Conservation (phyloP, 2,797 vertebrate genomes). For the Lepus townsendii region DNA sequence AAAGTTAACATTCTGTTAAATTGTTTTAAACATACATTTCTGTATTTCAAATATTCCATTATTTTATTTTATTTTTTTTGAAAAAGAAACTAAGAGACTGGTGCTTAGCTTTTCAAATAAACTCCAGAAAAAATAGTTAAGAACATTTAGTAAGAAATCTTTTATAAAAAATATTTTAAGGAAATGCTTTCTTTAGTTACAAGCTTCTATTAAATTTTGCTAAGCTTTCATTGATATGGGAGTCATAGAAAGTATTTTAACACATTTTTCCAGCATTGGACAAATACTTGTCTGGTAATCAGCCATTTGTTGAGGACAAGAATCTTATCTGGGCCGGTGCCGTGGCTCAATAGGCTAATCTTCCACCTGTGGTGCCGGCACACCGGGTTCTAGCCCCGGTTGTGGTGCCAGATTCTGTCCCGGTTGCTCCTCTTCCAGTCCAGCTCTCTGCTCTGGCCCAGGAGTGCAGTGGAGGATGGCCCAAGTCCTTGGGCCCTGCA, state of each 20-base stretch:
- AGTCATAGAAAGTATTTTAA: not conserved
- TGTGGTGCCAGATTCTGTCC: too few relatives aligned
- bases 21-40: not conserved
- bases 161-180: not conserved
- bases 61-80: not conserved
- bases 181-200: not conserved
- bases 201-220: not conserved
- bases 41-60: not conserved
- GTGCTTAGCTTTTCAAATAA: not conserved
- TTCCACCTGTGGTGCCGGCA: too few relatives aligned
- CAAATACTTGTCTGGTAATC: not conserved
- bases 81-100: not conserved
- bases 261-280: not conserved
- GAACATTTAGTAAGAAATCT: not conserved
- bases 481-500: too few relatives aligned
- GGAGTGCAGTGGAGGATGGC: too few relatives aligned
- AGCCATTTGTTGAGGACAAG: not conserved
- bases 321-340: not conserved
- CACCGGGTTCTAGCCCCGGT: too few relatives aligned
- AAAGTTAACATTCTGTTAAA: not conserved
- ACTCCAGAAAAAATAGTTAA: not conserved
- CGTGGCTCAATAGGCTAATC: too few relatives aligned
- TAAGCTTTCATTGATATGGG: not conserved
- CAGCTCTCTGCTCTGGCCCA: too few relatives aligned
- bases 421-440: too few relatives aligned